phyloP scores from a whole-genome alignment of 1,140 invertebrate species.

The Papilio aristodemus region DNA sequence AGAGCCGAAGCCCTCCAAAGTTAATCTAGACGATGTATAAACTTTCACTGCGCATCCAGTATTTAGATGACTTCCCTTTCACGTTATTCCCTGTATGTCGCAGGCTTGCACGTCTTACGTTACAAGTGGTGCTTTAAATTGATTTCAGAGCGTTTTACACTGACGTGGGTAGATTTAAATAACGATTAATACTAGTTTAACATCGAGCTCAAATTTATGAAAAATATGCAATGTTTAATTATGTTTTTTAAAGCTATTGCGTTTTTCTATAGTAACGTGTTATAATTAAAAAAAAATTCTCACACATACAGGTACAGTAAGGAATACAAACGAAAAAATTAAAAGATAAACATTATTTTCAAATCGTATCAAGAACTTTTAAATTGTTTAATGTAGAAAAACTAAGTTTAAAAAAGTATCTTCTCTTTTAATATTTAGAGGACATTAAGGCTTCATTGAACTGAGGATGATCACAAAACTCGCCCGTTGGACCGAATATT shows the following conservation, averaged over 20 bases:
- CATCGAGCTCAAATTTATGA: too few species aligned
- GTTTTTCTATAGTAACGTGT: too few species aligned
- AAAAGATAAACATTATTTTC: too few species aligned
- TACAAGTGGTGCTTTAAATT: not conserved
- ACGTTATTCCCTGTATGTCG: conserved; percentile 19
- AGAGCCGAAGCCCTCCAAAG: conserved; percentile 26
- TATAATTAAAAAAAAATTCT: too few species aligned
- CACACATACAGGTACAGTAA: too few species aligned
- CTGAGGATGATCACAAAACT: not conserved
- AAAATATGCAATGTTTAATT: too few species aligned
- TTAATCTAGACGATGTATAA: conserved; percentile 31
- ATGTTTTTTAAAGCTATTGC: too few species aligned
- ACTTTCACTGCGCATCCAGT: conserved; percentile 32
- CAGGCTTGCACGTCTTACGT: not conserved
- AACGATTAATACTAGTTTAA: not conserved
- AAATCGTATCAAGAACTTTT: too few species aligned
- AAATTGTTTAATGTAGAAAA: too few species aligned
- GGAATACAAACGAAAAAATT: too few species aligned
- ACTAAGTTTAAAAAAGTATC: too few species aligned
- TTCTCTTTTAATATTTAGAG: not conserved
- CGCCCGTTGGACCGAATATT: not conserved
- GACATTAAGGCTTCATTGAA: conserved; percentile 10
- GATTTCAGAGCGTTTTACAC: not conserved
- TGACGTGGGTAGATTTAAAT: not conserved
- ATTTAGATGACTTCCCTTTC: conserved; percentile 32